Base-by-base conservation (phyloP, 2,113 vertebrate genomes). In the Malurus alboscapulatus region DNA sequence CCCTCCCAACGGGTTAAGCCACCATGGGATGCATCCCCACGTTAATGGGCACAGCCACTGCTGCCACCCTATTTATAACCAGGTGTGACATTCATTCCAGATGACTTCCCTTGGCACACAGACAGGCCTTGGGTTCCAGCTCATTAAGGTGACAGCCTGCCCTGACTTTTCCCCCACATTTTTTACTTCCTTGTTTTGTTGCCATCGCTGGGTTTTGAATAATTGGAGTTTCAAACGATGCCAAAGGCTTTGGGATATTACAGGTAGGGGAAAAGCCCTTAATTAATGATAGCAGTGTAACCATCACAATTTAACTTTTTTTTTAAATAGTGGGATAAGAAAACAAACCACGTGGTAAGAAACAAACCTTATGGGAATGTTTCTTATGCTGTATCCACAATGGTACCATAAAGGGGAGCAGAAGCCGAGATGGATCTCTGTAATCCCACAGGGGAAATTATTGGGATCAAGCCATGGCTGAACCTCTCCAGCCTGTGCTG, bases 41-140 rank as follows among this genome's bases (percentile, higher is more conserved):
- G 0, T 50, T 50, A 14, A 71, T 22, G 84, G 93, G 84, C 95
- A 72, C 77, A 36, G 75, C 7, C 2, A 26, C 3, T 10, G 59
- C 62, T 88, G 93, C 93, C 91, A 84, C 88, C 75, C 94, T 94
- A 80, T 92, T 92, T 77, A 77, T 86, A 93, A 42, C 86, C 88
- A 69, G 76, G 86, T 77, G 88, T 86, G 86, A 86, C 91, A 86
- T 86, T 74, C 65, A 50, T 88, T 73, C 67, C 44, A 50, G 38
- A 18, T 80, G 65, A 54, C 88, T 66, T 80, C 80, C 80, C 82
- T 6, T 90, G 93, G 79, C 88, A 1, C 58, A 19, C 1, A 1
- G 18, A 73, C 86, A 86, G 72, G 80, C 7, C 73, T 81, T 30
- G 66, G 7, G 24, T 38, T 48, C 48, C 22, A 3, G 79, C 91